Percentiles rank a stretch among this genome's conserved stretches.
These are phyloP conservation scores for Drosophila ercepeae DNA, from an alignment of 1,140 invertebrate genomes.

Conservation along the genomic window DNA sequence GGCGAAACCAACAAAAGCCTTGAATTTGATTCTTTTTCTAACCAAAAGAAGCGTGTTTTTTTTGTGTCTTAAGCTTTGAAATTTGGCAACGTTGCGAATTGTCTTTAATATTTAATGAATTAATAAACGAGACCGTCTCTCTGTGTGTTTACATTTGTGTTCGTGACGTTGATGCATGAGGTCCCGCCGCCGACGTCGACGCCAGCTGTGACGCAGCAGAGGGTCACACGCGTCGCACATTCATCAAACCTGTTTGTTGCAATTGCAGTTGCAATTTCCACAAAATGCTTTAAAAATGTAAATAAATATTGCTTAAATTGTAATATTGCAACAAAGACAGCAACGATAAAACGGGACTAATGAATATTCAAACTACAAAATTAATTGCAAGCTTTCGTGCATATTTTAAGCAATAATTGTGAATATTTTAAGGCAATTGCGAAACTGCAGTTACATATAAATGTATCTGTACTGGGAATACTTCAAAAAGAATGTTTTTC, in stretches of 20 bases:
- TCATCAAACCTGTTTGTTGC: conserved; percentile 34
- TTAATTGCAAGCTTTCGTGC: neutral
- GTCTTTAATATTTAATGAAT: conserved; percentile 76
- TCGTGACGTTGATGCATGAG: conserved; percentile 4
- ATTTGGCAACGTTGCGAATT: conserved; percentile 54
- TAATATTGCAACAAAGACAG: no score
- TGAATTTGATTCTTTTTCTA: conserved; percentile 33
- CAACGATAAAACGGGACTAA: no score
- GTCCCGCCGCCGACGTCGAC: neutral
- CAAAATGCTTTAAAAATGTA: neutral
- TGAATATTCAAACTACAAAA: neutral
- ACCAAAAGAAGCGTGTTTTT: conserved; percentile 22
- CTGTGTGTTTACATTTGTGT: conserved; percentile 25
- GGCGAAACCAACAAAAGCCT: conserved; percentile 14
- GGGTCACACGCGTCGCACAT: conserved; percentile 67
- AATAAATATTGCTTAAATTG: neutral
- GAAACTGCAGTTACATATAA: no score
- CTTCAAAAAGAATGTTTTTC: neutral
- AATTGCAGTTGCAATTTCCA: neutral
- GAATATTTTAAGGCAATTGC: no score
- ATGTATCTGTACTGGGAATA: no score
- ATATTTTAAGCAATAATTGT: no score
- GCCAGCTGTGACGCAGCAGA: conserved; percentile 11
- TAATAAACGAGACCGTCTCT: conserved; percentile 51
- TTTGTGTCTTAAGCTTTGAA: conserved; percentile 13